A percentile compares a stretch with the other conserved stretches of the same genome.
These are phyloP conservation scores for Ariolimax columbianus DNA, from an alignment of 2,888 invertebrate species.

Conservation along the genomic window DNA sequence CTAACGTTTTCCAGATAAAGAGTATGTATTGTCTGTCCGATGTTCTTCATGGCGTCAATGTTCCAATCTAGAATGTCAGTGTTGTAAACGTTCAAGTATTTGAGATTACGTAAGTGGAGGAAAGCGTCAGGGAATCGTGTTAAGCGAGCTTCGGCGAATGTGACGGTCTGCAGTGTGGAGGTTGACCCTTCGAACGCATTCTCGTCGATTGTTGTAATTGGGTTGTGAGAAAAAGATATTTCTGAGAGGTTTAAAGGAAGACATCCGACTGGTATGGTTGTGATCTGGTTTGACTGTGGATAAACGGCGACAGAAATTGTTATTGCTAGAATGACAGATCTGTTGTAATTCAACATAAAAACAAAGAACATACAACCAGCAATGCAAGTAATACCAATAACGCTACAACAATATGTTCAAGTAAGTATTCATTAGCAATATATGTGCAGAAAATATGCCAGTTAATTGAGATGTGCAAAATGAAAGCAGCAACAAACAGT, in stretches of 20 bases:
- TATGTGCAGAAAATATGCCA: too few species aligned
- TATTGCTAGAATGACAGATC: too few species aligned
- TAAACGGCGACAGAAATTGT: too few species aligned
- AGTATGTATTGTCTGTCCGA: not conserved
- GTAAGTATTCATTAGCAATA: too few species aligned
- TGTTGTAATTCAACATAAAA: too few species aligned
- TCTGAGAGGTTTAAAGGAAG: not conserved
- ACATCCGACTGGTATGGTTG: not conserved
- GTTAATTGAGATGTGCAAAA: too few species aligned
- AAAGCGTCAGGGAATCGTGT: not conserved
- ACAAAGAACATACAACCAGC: too few species aligned
- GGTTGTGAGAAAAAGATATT: not conserved
- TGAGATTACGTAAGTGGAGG: not conserved
- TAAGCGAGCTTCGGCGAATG: not conserved
- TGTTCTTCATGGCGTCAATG: not conserved
- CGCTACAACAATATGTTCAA: too few species aligned
- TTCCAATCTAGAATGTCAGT: conserved; percentile 1
- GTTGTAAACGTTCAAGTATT: not conserved
- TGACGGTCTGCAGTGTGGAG: not conserved
- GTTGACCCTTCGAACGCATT: not conserved
- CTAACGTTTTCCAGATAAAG: not conserved
- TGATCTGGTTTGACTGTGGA: not conserved
- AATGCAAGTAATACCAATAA: too few species aligned
- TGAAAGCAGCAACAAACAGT: too few species aligned
- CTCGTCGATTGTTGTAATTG: not conserved